These are phyloP conservation scores for Gallinago paraguaiae DNA, from an alignment of 2,113 vertebrate genomes.

Conservation along the genomic window DNA sequence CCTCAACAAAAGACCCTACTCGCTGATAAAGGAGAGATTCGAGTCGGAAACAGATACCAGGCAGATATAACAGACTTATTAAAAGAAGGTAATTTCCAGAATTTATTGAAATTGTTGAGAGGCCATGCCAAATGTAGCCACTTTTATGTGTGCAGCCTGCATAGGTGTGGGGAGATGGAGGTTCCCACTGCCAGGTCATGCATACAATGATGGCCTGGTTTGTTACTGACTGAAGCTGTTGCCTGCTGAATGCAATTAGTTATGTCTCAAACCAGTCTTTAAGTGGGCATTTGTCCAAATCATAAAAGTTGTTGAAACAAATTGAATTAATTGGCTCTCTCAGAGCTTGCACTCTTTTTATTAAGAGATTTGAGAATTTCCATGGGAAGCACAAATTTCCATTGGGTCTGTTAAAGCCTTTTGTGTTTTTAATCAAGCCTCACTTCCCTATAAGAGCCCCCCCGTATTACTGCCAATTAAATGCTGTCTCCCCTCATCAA, in stretches of 20 bases:
- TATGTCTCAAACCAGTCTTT: not conserved
- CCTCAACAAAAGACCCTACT: slow-evolving; percentile 97
- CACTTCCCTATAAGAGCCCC: not conserved
- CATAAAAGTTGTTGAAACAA: slow-evolving; percentile 36
- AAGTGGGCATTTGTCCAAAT: slow-evolving; percentile 18
- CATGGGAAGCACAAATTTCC: slow-evolving; percentile 31
- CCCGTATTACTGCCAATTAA: slow-evolving; percentile 22
- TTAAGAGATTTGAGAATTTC: slow-evolving; percentile 13
- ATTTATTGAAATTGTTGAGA: not conserved
- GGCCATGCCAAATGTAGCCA: not conserved
- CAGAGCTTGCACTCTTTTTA: not conserved
- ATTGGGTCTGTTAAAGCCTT: not conserved
- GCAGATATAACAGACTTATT: slow-evolving; percentile 95
- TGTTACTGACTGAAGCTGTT: not conserved
- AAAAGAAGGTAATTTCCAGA: slow-evolving; percentile 83
- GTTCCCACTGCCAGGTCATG: not conserved
- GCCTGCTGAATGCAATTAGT: not conserved
- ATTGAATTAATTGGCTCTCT: slow-evolving; percentile 51
- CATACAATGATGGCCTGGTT: not conserved
- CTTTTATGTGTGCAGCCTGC: not conserved
- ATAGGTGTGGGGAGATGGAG: not conserved
- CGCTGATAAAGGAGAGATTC: slow-evolving; percentile 98
- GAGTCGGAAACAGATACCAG: slow-evolving; percentile 96
- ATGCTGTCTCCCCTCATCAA: slow-evolving; percentile 33
- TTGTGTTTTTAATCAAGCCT: slow-evolving; percentile 43